Base-by-base conservation (phyloP, 2,888 invertebrate species). In the Labia minor region DNA sequence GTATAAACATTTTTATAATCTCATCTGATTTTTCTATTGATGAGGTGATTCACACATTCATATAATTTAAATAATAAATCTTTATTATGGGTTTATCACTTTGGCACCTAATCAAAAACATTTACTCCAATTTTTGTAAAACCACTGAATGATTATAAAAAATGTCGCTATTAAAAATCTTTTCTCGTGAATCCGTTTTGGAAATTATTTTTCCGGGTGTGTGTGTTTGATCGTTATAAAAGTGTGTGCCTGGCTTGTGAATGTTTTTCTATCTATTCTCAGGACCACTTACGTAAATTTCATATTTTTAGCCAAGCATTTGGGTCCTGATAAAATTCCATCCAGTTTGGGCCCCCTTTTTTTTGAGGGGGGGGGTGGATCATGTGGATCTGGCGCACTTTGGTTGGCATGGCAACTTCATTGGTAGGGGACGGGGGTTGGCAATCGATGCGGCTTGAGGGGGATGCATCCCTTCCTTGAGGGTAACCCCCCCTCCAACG, bases 231-330 rank as follows among this genome's bases (percentile, higher is more conserved):
- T n/a, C n/a, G n/a, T n/a, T n/a, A n/a, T n/a, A n/a, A n/a, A n/a
- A n/a, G n/a, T n/a, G n/a, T 26, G 26, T 26, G 26, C 26, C 26
- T 26, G 49, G 49, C 49, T n/a, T 3, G 2, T n/a, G 49, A 49
- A 49, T 49, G 49, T 49, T 49, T 49, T 49, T 49, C 49, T 49
- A 14, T 11, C 49, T 49, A 49, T 49, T 49, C 49, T 49, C 14
- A 49, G 49, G 49, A 16, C 49, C 49, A 49, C 49, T 49, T 49
- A 49, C 49, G 49, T 49, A 49, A 49, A 49, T 8, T n/a, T 49
- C 14, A 49, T 49, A 49, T 49, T 49, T 49, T 49, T 49, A 49
- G 49, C 49, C 49, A n/a, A 49, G 8, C 16, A 14, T 49, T 49
- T 4, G 49, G 16, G 49, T 49, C 49, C 49, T 49, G 49, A 49